A percentile compares a stretch with the other conserved stretches of the same genome.
Evolutionary conservation across 2,797 vertebrate genomes (phyloP).

Genomic region (Hydrolagus colliei): DNA sequence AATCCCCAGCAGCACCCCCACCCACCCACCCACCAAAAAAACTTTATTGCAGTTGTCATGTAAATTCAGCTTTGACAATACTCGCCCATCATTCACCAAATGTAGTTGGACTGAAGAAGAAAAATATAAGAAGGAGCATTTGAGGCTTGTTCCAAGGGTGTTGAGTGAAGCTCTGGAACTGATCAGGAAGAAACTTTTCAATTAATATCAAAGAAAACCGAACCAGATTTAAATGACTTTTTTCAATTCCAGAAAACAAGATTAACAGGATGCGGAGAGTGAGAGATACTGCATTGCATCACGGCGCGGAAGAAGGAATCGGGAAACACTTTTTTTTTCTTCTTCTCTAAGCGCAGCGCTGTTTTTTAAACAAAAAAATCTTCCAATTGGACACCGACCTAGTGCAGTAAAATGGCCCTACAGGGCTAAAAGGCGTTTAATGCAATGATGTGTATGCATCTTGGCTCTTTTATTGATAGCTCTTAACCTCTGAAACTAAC

Average conservation of each 20-base stretch:
- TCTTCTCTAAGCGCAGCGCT: neutral
- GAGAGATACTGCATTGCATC: constrained; percentile 7
- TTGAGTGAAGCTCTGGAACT: neutral
- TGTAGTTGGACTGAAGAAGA: neutral
- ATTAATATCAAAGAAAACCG: constrained; percentile 6
- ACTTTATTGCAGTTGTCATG: constrained; percentile 2
- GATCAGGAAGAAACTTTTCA: constrained; percentile 6
- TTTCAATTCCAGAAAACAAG: neutral
- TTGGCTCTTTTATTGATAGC: neutral
- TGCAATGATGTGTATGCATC: neutral
- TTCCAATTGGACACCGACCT: neutral
- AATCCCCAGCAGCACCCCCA: no score
- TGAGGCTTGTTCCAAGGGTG: neutral
- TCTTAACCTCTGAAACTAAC: neutral
- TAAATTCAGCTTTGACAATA: constrained; percentile 13
- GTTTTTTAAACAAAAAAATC: neutral
- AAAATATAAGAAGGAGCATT: neutral
- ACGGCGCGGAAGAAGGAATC: neutral
- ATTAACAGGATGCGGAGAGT: neutral
- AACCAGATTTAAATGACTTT: constrained; percentile 4
- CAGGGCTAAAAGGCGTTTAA: neutral
- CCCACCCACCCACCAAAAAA: neutral
- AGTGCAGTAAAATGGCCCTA: neutral
- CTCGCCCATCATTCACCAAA: neutral
- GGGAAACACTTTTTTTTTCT: neutral